Base-by-base conservation (phyloP, 2,888 invertebrate genomes). In the Phyllotreta striolata region DNA sequence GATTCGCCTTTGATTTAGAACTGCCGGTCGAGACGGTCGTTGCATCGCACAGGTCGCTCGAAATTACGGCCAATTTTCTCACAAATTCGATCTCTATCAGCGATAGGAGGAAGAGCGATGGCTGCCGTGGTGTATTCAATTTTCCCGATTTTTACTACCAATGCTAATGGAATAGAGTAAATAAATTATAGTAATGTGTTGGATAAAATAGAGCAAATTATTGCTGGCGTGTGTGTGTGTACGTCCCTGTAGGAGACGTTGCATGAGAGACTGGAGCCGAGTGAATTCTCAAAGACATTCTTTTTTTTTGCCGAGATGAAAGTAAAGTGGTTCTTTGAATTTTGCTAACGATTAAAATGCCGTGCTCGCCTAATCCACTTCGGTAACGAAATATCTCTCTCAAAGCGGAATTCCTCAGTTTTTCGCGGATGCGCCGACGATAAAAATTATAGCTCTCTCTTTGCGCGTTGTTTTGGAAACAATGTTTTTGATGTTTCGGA, bases 31-130 rank as follows among this genome's bases (percentile, higher is more conserved):
- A 49, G 41, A 58, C 58, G n/a, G 49, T 58, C 58, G 51, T 58
- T 58, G n/a, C n/a, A n/a, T n/a, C n/a, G n/a, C n/a, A 58, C 40
- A 49, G 37, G 34, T 51, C 43, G 34, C 10, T 59, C 35, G 52
- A 47, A 59, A 59, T 59, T 51, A 47, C 51, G 34, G 59, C 59
- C 24, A 59, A 59, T 59, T 59, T 59, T 59, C 59, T 34, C 51
- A 59, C 59, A 51, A 24, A 59, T 59, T 51, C 24, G 59, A 59
- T 59, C 51, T 34, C n/a, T 51, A 59, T 51, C 59, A 51, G 24
- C 49, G 44, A 41, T 24, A n/a, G 40, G 12, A 46, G 49, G 35
- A 58, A 51, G 40, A 58, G 34, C 51, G 51, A 59, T 51, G 7
- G 47, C 41, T 6, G 41, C 41, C 40, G 3, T 34, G 35, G 37